Evolutionary conservation across 2,888 invertebrate genomes (phyloP), one percentile per base, ranked within the genome.

Genomic region (Nycteola revayana): DNA sequence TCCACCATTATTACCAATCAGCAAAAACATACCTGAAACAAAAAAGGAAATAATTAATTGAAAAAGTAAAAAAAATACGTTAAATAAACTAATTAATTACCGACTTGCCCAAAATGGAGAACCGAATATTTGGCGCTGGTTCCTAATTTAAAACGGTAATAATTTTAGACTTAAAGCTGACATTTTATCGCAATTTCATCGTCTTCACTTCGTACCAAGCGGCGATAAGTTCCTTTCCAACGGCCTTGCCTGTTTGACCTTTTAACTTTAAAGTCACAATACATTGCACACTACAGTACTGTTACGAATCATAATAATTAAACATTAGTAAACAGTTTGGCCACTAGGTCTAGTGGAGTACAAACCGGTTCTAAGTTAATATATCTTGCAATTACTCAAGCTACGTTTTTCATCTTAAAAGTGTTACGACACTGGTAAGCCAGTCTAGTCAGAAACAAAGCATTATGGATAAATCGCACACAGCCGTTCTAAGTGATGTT

Each of bases 201-300:
- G 73, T 71, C 66, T 69, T 66, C 63, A 57, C 49, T 55, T 58
- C 69, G 85, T 85, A 78, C 84, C 85, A 83, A 62, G 55, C 77
- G 63, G 78, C 64, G 82, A 75, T 74, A 69, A 68, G 74, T 75
- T 70, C 79, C 75, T 70, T 74, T 75, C 76, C 49, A 66, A 61
- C 77, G 82, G 75, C 86, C 86, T 86, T 85, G 84, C 42, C 52
- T 40, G 62, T 81, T 67, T 80, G 81, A 86, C 86, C 86, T 85
- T 85, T 80, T 70, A n/a, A 65, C 70, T 74, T 75, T 71, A 64
- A 63, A 63, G 61, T 54, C 47, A 55, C 43, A 42, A 48, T 42
- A 49, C 14, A 14, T 3, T 14, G 14, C 5, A 14, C 14, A 14
- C 5, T 3, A 3, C 5, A 3, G 2, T 14, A 14, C 14, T 5